Evolutionary conservation across 2,797 vertebrate genomes (phyloP).

Genomic region (Toxotes lorentzi): DNA sequence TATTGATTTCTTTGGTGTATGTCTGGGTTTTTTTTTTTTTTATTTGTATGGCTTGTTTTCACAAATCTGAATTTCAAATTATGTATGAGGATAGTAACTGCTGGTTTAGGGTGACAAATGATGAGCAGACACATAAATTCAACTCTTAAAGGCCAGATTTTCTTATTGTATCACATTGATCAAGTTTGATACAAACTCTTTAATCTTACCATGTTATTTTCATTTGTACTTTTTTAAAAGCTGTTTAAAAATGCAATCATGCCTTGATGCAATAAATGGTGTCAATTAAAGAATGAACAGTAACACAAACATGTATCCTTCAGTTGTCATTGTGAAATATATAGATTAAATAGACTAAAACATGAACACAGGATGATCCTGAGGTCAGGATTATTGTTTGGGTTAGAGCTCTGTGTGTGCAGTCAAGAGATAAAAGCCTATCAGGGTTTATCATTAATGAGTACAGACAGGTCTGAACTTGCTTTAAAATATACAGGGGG

Average conservation of each 20-base stretch:
- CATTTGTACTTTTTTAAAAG: constrained; percentile 81
- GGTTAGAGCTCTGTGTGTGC: constrained; percentile 44
- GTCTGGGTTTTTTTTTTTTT: constrained; percentile 49
- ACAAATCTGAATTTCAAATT: constrained; percentile 48
- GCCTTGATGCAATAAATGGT: constrained; percentile 85
- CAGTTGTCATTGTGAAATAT: constrained; percentile 26
- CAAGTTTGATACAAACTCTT: constrained; percentile 64
- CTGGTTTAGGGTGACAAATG: constrained; percentile 39
- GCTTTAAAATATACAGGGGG: constrained; percentile 46
- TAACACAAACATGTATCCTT: constrained; percentile 31
- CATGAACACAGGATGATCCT: neutral
- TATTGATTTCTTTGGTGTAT: constrained; percentile 57
- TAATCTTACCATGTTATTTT: constrained; percentile 73
- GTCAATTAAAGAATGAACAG: constrained; percentile 74
- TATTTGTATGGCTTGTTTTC: constrained; percentile 56
- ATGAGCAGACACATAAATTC: constrained; percentile 44
- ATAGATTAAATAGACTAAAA: constrained; percentile 13
- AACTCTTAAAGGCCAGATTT: constrained; percentile 55
- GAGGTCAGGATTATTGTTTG: constrained; percentile 34
- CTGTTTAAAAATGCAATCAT: constrained; percentile 81
- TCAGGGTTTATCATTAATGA: constrained; percentile 68
- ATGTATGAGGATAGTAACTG: constrained; percentile 35
- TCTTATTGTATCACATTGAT: constrained; percentile 73
- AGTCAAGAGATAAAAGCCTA: constrained; percentile 52
- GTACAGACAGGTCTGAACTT: constrained; percentile 68